These are phyloP conservation scores for Pipistrellus pygmaeus DNA, from an alignment of 2,797 vertebrate species.

Conservation along the genomic window DNA sequence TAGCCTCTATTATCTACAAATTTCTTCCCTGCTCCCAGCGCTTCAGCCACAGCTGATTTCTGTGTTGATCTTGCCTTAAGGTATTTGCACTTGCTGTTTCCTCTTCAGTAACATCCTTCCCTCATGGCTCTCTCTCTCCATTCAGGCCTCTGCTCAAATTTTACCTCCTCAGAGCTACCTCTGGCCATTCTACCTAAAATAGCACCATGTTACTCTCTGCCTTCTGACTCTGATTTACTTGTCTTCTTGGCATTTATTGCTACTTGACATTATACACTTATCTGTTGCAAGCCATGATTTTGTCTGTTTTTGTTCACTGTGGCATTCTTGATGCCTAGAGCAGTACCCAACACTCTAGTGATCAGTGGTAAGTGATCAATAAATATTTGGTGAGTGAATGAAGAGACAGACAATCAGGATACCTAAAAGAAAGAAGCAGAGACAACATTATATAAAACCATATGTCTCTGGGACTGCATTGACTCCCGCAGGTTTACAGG, in stretches of 20 bases:
- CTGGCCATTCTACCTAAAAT: background rate
- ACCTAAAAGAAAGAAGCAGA: background rate
- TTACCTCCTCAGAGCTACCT: background rate
- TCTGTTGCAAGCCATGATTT: conserved; percentile 5
- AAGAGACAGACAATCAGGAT: background rate
- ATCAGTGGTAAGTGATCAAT: background rate
- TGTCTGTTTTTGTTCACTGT: conserved; percentile 32
- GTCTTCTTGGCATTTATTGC: conserved; percentile 11
- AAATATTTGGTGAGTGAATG: conserved; percentile 23
- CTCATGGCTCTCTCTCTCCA: background rate
- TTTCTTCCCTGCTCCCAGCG: background rate
- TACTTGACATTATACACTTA: conserved; percentile 32
- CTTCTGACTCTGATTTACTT: background rate
- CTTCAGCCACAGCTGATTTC: background rate
- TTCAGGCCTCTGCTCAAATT: background rate
- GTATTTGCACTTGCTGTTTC: background rate
- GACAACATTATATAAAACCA: background rate
- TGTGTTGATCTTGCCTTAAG: background rate
- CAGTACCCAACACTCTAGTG: background rate
- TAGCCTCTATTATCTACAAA: background rate
- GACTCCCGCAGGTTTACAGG: background rate
- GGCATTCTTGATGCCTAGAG: background rate
- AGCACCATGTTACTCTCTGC: background rate
- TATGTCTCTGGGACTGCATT: background rate
- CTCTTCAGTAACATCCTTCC: background rate